Evolutionary conservation across 2,888 invertebrate species (phyloP).

Genomic region (Odontocolon sp.): DNA sequence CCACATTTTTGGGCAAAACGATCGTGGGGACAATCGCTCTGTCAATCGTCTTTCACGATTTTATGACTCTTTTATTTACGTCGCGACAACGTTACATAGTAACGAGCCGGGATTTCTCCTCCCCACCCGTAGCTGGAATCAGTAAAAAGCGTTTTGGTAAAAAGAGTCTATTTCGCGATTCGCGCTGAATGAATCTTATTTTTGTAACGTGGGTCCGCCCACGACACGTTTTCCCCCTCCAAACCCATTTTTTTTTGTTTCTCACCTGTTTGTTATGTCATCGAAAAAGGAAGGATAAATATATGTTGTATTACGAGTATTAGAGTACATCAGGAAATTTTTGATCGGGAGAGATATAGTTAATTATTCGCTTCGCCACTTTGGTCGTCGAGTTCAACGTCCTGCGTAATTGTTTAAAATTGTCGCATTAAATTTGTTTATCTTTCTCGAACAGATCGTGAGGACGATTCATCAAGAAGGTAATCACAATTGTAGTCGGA

Average conservation of each 20-base stretch:
- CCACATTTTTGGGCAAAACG: constrained; percentile 11
- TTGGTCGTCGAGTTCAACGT: too few relatives aligned
- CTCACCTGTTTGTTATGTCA: constrained; percentile 39
- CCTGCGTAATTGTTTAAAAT: too few relatives aligned
- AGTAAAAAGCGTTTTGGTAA: too few relatives aligned
- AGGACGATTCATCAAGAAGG: constrained; percentile 73
- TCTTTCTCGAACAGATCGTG: constrained; percentile 69
- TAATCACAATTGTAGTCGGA: constrained; percentile 48
- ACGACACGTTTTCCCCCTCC: constrained; percentile 1
- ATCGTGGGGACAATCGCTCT: constrained; percentile 18
- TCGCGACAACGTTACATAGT: too few relatives aligned
- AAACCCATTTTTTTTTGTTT: background rate
- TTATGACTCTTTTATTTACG: background rate
- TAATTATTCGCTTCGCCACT: background rate
- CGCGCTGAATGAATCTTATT: too few relatives aligned
- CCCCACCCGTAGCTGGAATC: background rate
- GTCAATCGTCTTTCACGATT: constrained; percentile 22
- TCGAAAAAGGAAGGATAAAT: background rate
- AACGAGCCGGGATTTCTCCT: too few relatives aligned
- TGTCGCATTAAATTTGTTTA: too few relatives aligned
- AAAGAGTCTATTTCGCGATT: too few relatives aligned
- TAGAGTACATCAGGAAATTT: background rate
- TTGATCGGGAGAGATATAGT: too few relatives aligned
- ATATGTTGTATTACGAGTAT: too few relatives aligned
- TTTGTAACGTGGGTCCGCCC: constrained; percentile 39